Evolutionary conservation across 2,797 vertebrate genomes (phyloP).

Genomic region (Hypotaenidia okinawae): DNA sequence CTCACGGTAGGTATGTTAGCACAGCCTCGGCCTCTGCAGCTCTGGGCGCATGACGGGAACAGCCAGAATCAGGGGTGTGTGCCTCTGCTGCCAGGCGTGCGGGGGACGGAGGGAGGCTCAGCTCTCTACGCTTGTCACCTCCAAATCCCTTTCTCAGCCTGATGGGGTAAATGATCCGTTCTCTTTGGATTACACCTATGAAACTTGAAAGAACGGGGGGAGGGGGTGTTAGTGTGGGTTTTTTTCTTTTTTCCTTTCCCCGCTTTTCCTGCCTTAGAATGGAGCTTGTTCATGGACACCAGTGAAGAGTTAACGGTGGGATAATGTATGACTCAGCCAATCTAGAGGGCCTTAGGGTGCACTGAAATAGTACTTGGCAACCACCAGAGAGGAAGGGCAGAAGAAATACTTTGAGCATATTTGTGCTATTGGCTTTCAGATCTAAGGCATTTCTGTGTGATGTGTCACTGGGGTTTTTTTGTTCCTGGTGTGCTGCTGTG

Average conservation of each 20-base stretch:
- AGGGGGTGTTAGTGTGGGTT: too few relatives aligned
- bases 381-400: background rate
- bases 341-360: background rate
- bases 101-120: background rate
- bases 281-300: background rate
- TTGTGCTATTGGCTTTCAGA: background rate
- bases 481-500: background rate
- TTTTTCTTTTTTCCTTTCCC: background rate
- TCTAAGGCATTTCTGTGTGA: background rate
- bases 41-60: background rate
- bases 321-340: constrained; percentile 15
- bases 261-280: background rate
- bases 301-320: background rate
- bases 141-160: accelerated
- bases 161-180: accelerated
- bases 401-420: background rate
- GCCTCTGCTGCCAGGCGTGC: background rate
- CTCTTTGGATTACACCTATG: background rate
- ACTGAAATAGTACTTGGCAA: constrained; percentile 28
- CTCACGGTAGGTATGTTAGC: background rate
- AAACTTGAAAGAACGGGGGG: background rate
- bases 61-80: background rate
- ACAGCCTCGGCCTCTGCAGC: background rate
- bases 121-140: background rate
- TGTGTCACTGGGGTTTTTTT: background rate